These are phyloP conservation scores for Habrosyne pyritoides DNA, from an alignment of 2,888 invertebrate genomes.

Conservation along the genomic window DNA sequence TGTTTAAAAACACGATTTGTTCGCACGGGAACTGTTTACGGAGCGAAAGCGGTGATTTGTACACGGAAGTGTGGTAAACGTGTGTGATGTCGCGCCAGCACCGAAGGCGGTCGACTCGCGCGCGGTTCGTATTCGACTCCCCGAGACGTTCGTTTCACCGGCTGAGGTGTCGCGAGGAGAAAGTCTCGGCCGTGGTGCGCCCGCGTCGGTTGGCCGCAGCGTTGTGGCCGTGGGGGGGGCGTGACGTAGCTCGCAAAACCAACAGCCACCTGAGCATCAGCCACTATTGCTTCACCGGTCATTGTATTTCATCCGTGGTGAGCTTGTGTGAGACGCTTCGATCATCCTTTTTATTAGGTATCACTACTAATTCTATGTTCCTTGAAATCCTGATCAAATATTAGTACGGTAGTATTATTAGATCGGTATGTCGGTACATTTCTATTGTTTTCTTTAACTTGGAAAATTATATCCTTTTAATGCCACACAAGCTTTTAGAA, in stretches of 20 bases:
- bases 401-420: too few species aligned
- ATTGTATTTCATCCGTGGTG: conserved; percentile 27
- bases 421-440: too few species aligned
- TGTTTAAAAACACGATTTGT: conserved; percentile 60
- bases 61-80: conserved; percentile 63
- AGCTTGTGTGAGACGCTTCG: conserved; percentile 26
- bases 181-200: conserved; percentile 81
- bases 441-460: too few species aligned
- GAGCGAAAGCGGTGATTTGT: conserved; percentile 69
- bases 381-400: neutral
- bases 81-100: conserved; percentile 40
- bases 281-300: conserved; percentile 37
- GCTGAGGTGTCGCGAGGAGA: conserved; percentile 80
- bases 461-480: too few species aligned
- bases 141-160: conserved; percentile 65
- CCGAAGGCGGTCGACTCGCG: conserved; percentile 70
- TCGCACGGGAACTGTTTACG: conserved; percentile 66
- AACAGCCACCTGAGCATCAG: conserved; percentile 60
- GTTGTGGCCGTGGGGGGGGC: conserved; percentile 57
- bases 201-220: conserved; percentile 65
- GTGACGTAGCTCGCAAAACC: conserved; percentile 66
- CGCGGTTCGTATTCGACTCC: conserved; percentile 74
- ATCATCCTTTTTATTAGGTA: neutral
- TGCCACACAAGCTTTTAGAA: too few species aligned
- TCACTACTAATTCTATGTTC: neutral